phyloP scores from a whole-genome alignment of 2,113 vertebrate genomes.

The Paramisgurnus dabryanus region DNA sequence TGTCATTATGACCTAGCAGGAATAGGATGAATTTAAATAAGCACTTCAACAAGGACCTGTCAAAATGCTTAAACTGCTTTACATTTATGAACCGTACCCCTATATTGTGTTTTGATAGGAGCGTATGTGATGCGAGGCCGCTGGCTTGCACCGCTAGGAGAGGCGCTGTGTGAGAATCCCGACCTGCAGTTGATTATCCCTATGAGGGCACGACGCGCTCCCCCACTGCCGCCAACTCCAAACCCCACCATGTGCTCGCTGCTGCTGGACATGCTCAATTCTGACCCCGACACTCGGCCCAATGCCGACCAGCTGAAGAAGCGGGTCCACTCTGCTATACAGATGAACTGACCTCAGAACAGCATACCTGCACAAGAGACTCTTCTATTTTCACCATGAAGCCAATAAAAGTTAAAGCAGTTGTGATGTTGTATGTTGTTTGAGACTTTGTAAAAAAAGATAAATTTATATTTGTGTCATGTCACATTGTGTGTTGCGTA shows the following conservation, averaged over 20 bases:
- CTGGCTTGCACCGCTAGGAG: slow-evolving; percentile 90
- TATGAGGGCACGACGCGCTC: slow-evolving; percentile 87
- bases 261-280: slow-evolving; percentile 92
- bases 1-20: too few relatives aligned
- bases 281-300: slow-evolving; percentile 88
- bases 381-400: neutral
- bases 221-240: slow-evolving; percentile 73
- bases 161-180: slow-evolving; percentile 92
- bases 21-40: too few relatives aligned
- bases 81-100: too few relatives aligned
- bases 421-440: neutral
- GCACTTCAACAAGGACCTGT: neutral
- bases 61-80: slow-evolving; percentile 11
- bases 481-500: neutral
- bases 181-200: slow-evolving; percentile 93
- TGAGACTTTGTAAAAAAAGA: neutral
- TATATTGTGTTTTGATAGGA: slow-evolving; percentile 54
- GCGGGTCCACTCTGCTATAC: slow-evolving; percentile 81
- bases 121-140: slow-evolving; percentile 86
- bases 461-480: neutral
- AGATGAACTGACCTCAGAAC: slow-evolving; percentile 48
- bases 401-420: neutral
- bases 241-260: slow-evolving; percentile 84
- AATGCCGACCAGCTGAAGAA: slow-evolving; percentile 88
- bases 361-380: neutral